Base-by-base conservation (phyloP, 2,888 invertebrate species). In the Drosophila meridionalis region DNA sequence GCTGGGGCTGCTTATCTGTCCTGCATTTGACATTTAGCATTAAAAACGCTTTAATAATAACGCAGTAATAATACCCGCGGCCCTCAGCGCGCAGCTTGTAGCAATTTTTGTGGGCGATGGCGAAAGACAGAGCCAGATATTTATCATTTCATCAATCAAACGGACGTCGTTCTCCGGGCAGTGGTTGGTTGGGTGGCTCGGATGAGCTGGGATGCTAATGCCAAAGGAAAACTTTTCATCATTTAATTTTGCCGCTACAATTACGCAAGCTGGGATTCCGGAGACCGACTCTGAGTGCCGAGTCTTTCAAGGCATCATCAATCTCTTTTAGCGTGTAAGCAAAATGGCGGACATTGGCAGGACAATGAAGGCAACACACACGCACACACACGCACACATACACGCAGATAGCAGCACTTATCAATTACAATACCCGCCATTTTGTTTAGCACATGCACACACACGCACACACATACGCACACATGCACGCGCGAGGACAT, bases 101-200 rank as follows among this genome's bases (percentile, higher is more conserved):
- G 70, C 82, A 69, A 80, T 73, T 84, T 70, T 73, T 63, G 77
- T 28, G 59, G 65, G 45, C 52, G 48, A 48, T 60, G 71, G 66
- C 68, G 52, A 60, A 65, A 64, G 78, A 82, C 74, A 80, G 73
- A 69, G 64, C 64, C 61, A 89, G 89, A 89, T 90, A 85, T 87
- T 89, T 89, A 89, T 90, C 87, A 90, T 87, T 89, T 89, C 90
- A 89, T 89, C 88, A 90, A 89, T 89, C 88, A 89, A 90, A 74
- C 67, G 80, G 73, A 76, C 60, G 79, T 78, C 73, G 48, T 53
- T 20, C 34, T 30, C 8, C 11, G 6, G 40, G n/a, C 47, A 30
- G 26, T 52, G 59, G 45, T 64, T 20, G 26, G 47, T 8, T 28
- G n/a, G 45, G 42, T 60, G 43, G 56, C 5, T 6, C n/a, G 64